Evolutionary conservation across 2,797 vertebrate genomes (phyloP).

Genomic region (Coendou prehensilis): DNA sequence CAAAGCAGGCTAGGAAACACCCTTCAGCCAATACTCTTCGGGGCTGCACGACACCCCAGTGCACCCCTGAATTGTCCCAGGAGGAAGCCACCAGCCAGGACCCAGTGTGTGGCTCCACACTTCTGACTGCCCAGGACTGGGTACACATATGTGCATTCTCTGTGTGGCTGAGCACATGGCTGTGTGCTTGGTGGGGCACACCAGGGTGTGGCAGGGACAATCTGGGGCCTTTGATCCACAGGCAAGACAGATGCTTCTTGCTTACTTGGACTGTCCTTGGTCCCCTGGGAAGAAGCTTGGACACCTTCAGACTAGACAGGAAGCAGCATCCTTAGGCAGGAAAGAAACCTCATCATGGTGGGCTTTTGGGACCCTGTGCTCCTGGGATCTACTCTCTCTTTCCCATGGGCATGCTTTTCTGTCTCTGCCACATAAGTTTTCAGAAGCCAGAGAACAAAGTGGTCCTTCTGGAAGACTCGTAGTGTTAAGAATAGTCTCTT

Average conservation of each 20-base stretch:
- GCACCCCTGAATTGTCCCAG: background rate
- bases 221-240: background rate
- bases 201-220: background rate
- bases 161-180: background rate
- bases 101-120: background rate
- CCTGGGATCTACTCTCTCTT: background rate
- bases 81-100: background rate
- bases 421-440: background rate
- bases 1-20: background rate
- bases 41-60: background rate
- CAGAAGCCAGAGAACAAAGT: background rate
- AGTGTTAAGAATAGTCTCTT: background rate
- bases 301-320: background rate
- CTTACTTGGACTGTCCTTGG: background rate
- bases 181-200: background rate
- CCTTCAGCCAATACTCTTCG: fast-evolving
- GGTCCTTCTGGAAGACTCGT: background rate
- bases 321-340: background rate
- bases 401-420: background rate
- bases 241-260: background rate
- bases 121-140: background rate
- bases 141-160: background rate
- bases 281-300: background rate
- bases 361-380: background rate
- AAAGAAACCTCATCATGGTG: background rate